Evolutionary conservation across 2,797 vertebrate genomes (phyloP).

Genomic region (Muraenolepis orangiensis): DNA sequence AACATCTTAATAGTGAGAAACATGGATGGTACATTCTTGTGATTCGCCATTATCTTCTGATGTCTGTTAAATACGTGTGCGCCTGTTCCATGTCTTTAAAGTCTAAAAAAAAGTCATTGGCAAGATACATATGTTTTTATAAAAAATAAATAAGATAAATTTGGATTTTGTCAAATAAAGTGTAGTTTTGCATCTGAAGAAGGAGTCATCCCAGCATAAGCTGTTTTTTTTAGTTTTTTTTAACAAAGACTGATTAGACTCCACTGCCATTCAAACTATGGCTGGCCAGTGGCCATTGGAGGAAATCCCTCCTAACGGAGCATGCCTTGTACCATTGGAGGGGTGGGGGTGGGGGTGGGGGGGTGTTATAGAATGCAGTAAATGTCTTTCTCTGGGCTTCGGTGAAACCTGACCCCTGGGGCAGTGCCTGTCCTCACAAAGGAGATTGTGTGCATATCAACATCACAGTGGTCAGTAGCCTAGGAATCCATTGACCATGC

Average conservation of each 20-base stretch:
- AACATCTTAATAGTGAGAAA: neutral
- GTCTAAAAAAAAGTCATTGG: neutral
- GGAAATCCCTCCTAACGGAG: slow-evolving; percentile 70
- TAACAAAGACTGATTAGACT: slow-evolving; percentile 6
- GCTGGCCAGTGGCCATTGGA: slow-evolving; percentile 42
- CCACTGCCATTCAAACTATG: slow-evolving; percentile 20
- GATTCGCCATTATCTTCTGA: neutral
- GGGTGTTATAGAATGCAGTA: slow-evolving; percentile 69
- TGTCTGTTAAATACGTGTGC: neutral
- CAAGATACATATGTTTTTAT: neutral
- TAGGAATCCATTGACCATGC: slow-evolving; percentile 67
- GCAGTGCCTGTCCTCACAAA: slow-evolving; percentile 79
- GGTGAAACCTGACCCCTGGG: slow-evolving; percentile 79
- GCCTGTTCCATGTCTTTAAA: neutral
- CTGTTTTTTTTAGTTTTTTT: no score
- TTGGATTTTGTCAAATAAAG: neutral
- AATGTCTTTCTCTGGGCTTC: slow-evolving; percentile 69
- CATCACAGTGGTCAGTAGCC: slow-evolving; percentile 71
- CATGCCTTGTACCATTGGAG: slow-evolving; percentile 58
- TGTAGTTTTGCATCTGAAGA: neutral
- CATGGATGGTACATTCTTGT: neutral
- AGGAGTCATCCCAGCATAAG: neutral
- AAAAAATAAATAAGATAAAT: neutral
- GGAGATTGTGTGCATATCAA: slow-evolving; percentile 79
- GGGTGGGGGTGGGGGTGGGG: slow-evolving; percentile 20